Percentiles rank a stretch among this genome's conserved stretches.
These are phyloP conservation scores for Fulica atra DNA, from an alignment of 2,113 vertebrate genomes.

Conservation along the genomic window DNA sequence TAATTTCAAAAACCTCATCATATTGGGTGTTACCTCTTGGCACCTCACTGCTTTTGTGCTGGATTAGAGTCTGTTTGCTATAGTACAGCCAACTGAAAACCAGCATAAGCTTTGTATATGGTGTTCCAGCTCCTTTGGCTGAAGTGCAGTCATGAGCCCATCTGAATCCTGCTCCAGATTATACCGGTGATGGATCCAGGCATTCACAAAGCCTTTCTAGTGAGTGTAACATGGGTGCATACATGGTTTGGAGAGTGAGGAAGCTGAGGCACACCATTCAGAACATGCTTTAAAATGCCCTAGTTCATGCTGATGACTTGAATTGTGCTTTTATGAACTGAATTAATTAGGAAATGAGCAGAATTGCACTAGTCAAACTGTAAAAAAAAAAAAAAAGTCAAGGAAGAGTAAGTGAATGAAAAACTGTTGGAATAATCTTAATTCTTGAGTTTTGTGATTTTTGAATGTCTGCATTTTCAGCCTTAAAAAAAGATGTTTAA, in stretches of 20 bases:
- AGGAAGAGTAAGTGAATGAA: not conserved
- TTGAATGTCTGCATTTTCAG: not conserved
- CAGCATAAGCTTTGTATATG: not conserved
- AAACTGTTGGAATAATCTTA: not conserved
- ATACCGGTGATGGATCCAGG: fast-evolving
- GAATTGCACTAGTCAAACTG: not conserved
- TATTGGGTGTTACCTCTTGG: not conserved
- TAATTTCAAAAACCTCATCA: not conserved
- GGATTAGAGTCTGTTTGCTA: not conserved
- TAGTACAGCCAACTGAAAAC: not conserved
- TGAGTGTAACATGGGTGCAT: fast-evolving
- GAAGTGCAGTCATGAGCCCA: not conserved
- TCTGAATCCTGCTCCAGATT: not conserved
- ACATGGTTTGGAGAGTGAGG: not conserved
- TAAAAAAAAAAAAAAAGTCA: not conserved
- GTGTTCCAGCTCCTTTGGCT: not conserved
- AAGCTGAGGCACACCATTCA: not conserved
- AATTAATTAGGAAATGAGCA: not conserved
- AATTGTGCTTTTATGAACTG: not conserved
- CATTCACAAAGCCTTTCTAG: not conserved
- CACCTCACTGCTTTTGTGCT: not conserved
- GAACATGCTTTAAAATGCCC: not conserved
- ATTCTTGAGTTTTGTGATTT: not conserved
- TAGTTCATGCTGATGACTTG: not conserved
- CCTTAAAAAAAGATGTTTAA: not conserved